Base-by-base conservation (phyloP, 2,797 vertebrate genomes). In the Luscinia megarhynchos region DNA sequence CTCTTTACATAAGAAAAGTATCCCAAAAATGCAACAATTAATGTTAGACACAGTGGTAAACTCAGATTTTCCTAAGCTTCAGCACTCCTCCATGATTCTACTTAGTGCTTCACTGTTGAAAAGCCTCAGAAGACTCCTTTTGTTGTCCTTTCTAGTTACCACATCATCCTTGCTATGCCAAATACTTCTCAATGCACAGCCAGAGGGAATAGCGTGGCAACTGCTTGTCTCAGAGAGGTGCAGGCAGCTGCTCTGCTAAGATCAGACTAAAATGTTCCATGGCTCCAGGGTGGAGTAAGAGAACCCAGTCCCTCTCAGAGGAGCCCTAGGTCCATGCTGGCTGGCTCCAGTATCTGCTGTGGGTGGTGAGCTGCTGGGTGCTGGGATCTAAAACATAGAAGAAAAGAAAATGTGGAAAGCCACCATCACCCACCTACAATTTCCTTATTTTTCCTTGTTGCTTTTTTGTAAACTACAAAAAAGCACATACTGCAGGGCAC, bases 301-400 rank as follows among this genome's bases (percentile, higher is more conserved):
- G 17, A 53, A 9, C 5, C 9, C 2, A 2, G 8, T 34, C 27
- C 10, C 36, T 63, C 48, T 45, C 3, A 5, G 48, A 74, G 34
- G 20, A 76, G 15, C 11, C 46, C 30, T 30, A 23, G 34, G 17
- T 15, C n/a, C 0, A 2, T 5, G 15, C 23, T 27, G 50, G 8
- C 21, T 61, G 24, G 7, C n/a, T 87, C n/a, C 34, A 15, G 12
- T 6, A 15, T 29, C 16, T 15, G 3, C 45, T 78, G 26, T 8
- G 27, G 18, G 14, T 1, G 3, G 34, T 1, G 3, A 54, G 38
- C 21, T 78, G 26, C 50, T 70, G 19, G 5, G 3, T 5, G 1
- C 43, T 59, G 29, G 7, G 12, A 48, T 63, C 74, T 87, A 62
- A 69, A 69, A 9, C 6, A 27, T 4, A 6, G 7, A 86, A 70